Percentiles rank a stretch among this genome's conserved stretches.
These are phyloP conservation scores for Entomobrya proxima DNA, from an alignment of 2,888 invertebrate species.

Conservation along the genomic window DNA sequence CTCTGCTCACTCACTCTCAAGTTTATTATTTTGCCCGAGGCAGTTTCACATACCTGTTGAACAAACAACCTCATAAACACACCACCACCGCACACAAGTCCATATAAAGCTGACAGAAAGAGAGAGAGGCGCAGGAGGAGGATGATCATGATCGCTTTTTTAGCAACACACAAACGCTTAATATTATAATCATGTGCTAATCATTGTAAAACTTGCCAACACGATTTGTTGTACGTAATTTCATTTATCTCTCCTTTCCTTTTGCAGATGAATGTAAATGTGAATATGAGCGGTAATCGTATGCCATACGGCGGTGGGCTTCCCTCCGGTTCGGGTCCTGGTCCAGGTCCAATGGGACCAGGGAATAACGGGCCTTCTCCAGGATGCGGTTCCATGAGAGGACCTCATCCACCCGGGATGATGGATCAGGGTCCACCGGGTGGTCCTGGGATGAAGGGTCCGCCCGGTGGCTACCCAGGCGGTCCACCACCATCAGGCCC, in stretches of 20 bases:
- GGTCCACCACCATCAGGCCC: slow-evolving; percentile 87
- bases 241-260: neutral
- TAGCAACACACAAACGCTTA: neutral
- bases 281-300: slow-evolving; percentile 75
- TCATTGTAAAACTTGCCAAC: neutral
- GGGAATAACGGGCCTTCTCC: slow-evolving; percentile 76
- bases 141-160: neutral
- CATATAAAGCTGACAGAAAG: slow-evolving; percentile 1
- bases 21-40: slow-evolving; percentile 50
- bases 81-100: slow-evolving; percentile 5
- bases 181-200: slow-evolving; percentile 8
- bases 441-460: slow-evolving; percentile 86
- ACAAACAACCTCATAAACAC: slow-evolving; percentile 35
- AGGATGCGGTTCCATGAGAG: slow-evolving; percentile 75
- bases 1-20: neutral
- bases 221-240: neutral
- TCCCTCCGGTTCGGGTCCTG: slow-evolving; percentile 67
- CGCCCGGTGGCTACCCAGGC: slow-evolving; percentile 78
- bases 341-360: slow-evolving; percentile 66
- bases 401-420: slow-evolving; percentile 77
- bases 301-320: slow-evolving; percentile 73
- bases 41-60: slow-evolving; percentile 58
- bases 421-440: slow-evolving; percentile 77
- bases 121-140: neutral
- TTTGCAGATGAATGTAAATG: slow-evolving; percentile 76